Percentiles rank a stretch among this genome's conserved stretches.
Conservation (phyloP, 1,140 invertebrate genomes). For the Ceratosolen fusciceps region DNA sequence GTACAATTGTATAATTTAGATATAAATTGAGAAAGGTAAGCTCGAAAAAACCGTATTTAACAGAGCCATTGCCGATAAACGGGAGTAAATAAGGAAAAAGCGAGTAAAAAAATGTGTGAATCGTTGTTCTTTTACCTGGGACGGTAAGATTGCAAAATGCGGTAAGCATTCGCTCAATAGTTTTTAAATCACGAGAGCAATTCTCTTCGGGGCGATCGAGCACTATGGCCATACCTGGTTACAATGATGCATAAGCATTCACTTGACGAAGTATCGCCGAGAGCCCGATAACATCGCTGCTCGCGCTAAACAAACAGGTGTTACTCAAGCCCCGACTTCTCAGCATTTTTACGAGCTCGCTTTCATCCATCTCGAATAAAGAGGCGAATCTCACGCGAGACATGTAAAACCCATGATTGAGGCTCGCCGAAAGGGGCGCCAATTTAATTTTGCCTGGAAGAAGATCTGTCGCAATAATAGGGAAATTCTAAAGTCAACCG, state of each 20-base stretch:
- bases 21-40: not conserved
- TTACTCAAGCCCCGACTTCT: not conserved
- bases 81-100: not conserved
- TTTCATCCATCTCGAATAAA: not conserved
- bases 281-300: conserved; percentile 10
- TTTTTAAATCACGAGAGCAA: not conserved
- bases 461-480: not conserved
- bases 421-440: too few relatives aligned
- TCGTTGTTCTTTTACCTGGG: not conserved
- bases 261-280: not conserved
- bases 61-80: not conserved
- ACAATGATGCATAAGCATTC: not conserved
- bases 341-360: not conserved
- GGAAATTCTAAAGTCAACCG: not conserved
- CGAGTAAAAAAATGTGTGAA: not conserved
- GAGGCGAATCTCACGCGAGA: not conserved
- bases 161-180: not conserved
- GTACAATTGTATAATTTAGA: not conserved
- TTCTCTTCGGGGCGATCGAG: not conserved
- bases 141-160: not conserved
- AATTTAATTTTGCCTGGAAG: not conserved
- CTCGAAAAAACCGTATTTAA: not conserved
- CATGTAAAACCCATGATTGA: not conserved
- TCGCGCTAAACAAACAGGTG: conserved; percentile 19
- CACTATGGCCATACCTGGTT: not conserved